Base-by-base conservation (phyloP, 2,888 invertebrate species). In the Dynastes grantii region DNA sequence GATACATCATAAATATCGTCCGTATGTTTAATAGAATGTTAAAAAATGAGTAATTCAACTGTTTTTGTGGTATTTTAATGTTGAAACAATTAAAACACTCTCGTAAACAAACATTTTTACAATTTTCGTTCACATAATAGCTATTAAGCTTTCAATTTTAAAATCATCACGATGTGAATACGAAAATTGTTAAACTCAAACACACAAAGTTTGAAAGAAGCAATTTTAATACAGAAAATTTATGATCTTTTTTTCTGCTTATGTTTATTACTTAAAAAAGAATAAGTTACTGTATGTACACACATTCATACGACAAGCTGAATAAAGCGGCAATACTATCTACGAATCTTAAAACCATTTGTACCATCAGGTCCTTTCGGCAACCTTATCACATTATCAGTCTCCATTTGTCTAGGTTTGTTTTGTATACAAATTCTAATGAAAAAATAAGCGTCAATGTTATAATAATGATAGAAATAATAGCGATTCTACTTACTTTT, bases 341-440 rank as follows among this genome's bases (percentile, higher is more conserved):
- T 93, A 84, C 92, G 91, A 85, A 92, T 88, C 84, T 91, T 92
- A 86, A 94, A 94, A 67, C 94, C 94, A 83, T 89, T 90, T 70
- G 94, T 94, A 81, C 95, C 95, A 85, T 96, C 95, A 0, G 96
- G 96, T 53, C 95, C 95, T 83, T 91, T 91, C 0, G 96, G 96
- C 86, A 94, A 90, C 84, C 96, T 90, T 85, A 96, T 91, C 77
- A 96, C 91, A 85, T 87, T 87, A 49, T 86, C 86, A 79, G 83
- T 70, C 79, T 87, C 87, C 61, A 80, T 73, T 64, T 84, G 79
- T 75, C 83, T 83, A 32, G 81, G 78, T 81, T 86, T 86, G 79
- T 87, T 88, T 78, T 86, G 86, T 85, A 89, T 88, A 81, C 86
- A 78, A 27, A 81, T 77, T 78, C 83, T 82, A 37, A 37, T 67